Evolutionary conservation across 1,140 invertebrate species (phyloP).

Genomic region (Sitobion miscanthi): DNA sequence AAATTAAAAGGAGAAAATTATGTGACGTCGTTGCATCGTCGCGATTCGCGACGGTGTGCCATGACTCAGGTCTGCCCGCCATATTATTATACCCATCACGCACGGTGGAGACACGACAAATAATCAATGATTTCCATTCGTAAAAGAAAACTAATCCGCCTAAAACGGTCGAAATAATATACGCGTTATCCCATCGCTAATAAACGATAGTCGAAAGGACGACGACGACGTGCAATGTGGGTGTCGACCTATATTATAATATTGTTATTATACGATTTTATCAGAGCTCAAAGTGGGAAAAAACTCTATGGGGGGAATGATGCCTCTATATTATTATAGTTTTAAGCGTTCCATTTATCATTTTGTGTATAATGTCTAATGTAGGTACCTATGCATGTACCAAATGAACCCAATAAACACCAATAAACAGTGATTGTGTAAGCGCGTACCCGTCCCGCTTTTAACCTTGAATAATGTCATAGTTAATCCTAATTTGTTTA

Average conservation of each 20-base stretch:
- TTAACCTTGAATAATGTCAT: too few relatives aligned
- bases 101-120: background rate
- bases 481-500: too few relatives aligned
- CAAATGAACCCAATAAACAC: too few relatives aligned
- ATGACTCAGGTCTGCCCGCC: background rate
- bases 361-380: too few relatives aligned
- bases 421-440: too few relatives aligned
- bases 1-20: background rate
- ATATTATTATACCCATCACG: background rate
- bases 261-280: background rate
- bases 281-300: too few relatives aligned
- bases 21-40: background rate
- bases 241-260: background rate
- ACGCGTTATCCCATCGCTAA: background rate
- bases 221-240: too few relatives aligned
- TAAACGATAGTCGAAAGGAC: background rate
- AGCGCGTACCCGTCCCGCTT: too few relatives aligned
- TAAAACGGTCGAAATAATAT: background rate
- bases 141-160: slow-evolving; percentile 2
- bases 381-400: too few relatives aligned
- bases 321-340: too few relatives aligned
- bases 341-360: too few relatives aligned
- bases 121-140: background rate
- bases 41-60: background rate
- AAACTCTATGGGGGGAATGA: too few relatives aligned